These are phyloP conservation scores for Drosophila repletoides DNA, from an alignment of 1,140 invertebrate genomes.

Conservation along the genomic window DNA sequence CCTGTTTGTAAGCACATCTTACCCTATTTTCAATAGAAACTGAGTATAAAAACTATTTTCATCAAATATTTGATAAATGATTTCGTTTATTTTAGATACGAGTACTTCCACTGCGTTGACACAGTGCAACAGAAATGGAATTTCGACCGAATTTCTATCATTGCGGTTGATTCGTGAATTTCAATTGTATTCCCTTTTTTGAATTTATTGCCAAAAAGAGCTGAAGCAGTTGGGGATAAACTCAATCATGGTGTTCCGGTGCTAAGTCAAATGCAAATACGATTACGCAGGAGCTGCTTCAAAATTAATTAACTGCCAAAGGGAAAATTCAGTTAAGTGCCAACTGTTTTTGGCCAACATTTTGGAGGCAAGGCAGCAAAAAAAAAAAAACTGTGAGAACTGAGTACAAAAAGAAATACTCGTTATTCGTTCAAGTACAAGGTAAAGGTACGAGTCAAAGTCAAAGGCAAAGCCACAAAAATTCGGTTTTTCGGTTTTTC, in stretches of 20 bases:
- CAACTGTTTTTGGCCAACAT: conserved; percentile 29
- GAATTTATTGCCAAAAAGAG: background rate
- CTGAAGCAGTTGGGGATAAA: conserved; percentile 18
- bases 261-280: conserved; percentile 40
- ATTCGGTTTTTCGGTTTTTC: conserved; percentile 47
- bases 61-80: too few relatives aligned
- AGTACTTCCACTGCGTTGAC: too few relatives aligned
- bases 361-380: conserved; percentile 1
- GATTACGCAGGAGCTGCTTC: conserved; percentile 46
- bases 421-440: conserved; percentile 35
- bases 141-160: conserved; percentile 16
- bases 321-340: conserved; percentile 7
- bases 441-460: conserved; percentile 35
- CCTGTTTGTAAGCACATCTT: too few relatives aligned
- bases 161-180: conserved; percentile 22
- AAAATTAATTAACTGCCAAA: conserved; percentile 68
- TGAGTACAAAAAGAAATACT: conserved; percentile 16
- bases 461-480: conserved; percentile 55
- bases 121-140: background rate
- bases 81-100: too few relatives aligned
- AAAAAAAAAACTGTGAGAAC: conserved; percentile 4
- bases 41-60: too few relatives aligned
- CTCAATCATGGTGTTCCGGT: conserved; percentile 35
- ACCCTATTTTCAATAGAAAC: too few relatives aligned
- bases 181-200: conserved; percentile 20